A percentile compares a stretch with the other conserved stretches of the same genome.
Conservation (phyloP, 2,888 invertebrate genomes). For the Helleia helle region DNA sequence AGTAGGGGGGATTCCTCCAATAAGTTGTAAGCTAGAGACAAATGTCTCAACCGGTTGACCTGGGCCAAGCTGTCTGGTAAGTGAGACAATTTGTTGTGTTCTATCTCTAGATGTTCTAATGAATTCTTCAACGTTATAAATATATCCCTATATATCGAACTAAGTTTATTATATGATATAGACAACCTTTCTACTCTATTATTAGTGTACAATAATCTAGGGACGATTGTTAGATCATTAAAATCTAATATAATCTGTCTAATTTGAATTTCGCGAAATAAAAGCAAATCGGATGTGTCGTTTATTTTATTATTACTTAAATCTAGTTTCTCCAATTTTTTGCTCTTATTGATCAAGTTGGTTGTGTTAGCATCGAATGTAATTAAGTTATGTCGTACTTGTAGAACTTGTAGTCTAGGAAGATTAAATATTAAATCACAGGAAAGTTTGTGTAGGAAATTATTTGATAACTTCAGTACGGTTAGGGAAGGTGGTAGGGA, state of each 20-base stretch:
- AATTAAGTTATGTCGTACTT: conserved; percentile 74
- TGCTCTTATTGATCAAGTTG: conserved; percentile 65
- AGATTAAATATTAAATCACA: conserved; percentile 76
- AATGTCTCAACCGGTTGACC: conserved; percentile 81
- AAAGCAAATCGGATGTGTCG: conserved; percentile 76
- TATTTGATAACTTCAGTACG: conserved; percentile 82
- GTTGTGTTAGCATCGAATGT: conserved; percentile 45
- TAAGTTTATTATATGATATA: conserved; percentile 84
- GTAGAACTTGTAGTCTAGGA: conserved; percentile 79
- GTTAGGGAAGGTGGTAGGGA: conserved; percentile 79
- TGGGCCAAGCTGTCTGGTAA: conserved; percentile 82
- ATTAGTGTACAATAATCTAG: conserved; percentile 78
- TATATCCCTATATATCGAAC: conserved; percentile 79
- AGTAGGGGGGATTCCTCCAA: conserved; percentile 74
- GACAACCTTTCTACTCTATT: conserved; percentile 85
- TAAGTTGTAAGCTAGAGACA: conserved; percentile 87
- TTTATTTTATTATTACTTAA: conserved; percentile 88
- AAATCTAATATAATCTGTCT: conserved; percentile 87
- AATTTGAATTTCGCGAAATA: conserved; percentile 82
- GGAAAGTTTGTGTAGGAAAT: conserved; percentile 80
- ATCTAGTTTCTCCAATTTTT: conserved; percentile 86
- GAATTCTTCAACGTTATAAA: conserved; percentile 82
- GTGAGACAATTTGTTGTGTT: conserved; percentile 81
- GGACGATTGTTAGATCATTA: conserved; percentile 81
- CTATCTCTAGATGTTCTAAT: conserved; percentile 87